phyloP scores from a whole-genome alignment of 1,140 invertebrate species.

The Drosophila oshimai region DNA sequence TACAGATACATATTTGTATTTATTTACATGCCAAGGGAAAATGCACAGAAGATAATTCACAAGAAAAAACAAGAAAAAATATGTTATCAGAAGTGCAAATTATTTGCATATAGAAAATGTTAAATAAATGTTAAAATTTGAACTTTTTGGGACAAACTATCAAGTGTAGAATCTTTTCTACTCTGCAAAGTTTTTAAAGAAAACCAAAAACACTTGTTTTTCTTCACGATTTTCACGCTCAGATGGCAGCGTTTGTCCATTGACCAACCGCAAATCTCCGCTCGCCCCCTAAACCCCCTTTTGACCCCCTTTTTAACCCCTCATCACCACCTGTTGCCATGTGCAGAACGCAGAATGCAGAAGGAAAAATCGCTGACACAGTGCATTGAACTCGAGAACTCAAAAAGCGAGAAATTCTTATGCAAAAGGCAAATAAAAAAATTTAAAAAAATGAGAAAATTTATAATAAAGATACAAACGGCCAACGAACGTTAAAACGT shows the following conservation, averaged over 20 bases:
- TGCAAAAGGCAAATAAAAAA: constrained; percentile 57
- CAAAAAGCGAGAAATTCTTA: constrained; percentile 74
- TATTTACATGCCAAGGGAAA: constrained; percentile 3
- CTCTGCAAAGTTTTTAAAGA: not conserved
- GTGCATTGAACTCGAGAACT: constrained; percentile 73
- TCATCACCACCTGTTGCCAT: constrained; percentile 18
- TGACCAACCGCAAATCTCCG: constrained; percentile 6
- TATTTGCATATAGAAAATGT: too few species aligned
- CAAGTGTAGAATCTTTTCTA: not conserved
- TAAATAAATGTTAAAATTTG: too few species aligned
- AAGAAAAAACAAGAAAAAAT: not conserved
- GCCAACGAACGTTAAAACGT: constrained; percentile 21
- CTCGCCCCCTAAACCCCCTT: not conserved
- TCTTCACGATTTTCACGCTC: constrained; percentile 20
- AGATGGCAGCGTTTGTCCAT: constrained; percentile 3
- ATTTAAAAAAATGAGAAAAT: constrained; percentile 39
- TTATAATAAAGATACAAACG: constrained; percentile 30
- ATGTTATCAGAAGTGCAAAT: not conserved
- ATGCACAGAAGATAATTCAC: constrained; percentile 24
- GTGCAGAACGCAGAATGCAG: too few species aligned
- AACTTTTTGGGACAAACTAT: not conserved
- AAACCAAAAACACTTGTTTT: constrained; percentile 2
- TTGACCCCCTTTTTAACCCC: not conserved
- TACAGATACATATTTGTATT: not conserved
- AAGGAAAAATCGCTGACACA: constrained; percentile 59